Evolutionary conservation across 1,140 invertebrate genomes (phyloP).

Genomic region (Drosophila rhopaloa): DNA sequence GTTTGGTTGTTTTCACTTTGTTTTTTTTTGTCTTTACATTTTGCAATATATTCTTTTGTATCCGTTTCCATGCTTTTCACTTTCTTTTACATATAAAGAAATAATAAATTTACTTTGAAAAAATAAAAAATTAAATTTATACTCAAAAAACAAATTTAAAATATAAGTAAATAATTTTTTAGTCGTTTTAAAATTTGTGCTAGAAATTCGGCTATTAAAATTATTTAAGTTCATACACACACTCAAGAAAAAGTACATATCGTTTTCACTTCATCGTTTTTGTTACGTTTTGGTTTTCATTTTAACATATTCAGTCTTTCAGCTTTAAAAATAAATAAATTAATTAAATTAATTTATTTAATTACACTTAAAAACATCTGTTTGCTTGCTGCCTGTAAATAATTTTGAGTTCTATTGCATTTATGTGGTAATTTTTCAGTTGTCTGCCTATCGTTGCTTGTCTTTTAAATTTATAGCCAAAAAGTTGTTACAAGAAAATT

Average conservation of each 20-base stretch:
- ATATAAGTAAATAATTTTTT: conserved; percentile 29
- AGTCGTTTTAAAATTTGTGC: conserved; percentile 69
- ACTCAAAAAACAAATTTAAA: conserved; percentile 16
- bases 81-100: conserved; percentile 54
- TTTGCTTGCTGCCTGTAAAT: conserved; percentile 76
- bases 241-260: conserved; percentile 68
- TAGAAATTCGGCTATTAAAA: conserved; percentile 84
- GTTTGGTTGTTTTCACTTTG: conserved; percentile 72
- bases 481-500: conserved; percentile 71
- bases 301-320: conserved; percentile 84
- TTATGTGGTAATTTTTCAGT: conserved; percentile 78
- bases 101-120: conserved; percentile 54
- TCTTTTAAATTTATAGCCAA: conserved; percentile 82
- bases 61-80: conserved; percentile 39
- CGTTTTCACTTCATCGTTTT: conserved; percentile 38
- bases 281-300: conserved; percentile 60
- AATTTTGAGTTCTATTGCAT: conserved; percentile 84
- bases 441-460: conserved; percentile 66
- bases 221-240: conserved; percentile 76
- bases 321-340: conserved; percentile 80
- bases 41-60: conserved; percentile 77
- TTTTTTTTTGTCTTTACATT: conserved; percentile 76
- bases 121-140: conserved; percentile 7
- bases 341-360: conserved; percentile 84
- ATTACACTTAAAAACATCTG: conserved; percentile 72